These are phyloP conservation scores for Sinodicranocentrus sp. DNA, from an alignment of 2,888 invertebrate genomes.

Conservation along the genomic window DNA sequence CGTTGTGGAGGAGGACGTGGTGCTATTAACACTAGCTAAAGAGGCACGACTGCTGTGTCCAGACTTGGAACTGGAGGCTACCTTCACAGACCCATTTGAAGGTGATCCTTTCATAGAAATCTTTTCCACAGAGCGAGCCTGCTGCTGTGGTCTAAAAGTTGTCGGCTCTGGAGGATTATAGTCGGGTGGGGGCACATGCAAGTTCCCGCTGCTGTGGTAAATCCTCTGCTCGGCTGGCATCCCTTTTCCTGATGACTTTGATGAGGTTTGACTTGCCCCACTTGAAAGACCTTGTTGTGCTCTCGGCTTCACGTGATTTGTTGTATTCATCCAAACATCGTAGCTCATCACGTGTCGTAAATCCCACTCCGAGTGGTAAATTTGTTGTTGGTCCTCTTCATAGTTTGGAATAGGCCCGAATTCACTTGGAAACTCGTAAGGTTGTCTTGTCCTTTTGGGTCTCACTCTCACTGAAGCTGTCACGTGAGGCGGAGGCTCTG, in stretches of 20 bases:
- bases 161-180: constrained; percentile 6
- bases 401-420: constrained; percentile 76
- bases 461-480: constrained; percentile 75
- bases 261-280: constrained; percentile 17
- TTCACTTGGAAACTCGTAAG: constrained; percentile 73
- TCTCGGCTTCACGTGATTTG: constrained; percentile 66
- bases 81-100: constrained; percentile 36
- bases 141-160: constrained; percentile 32
- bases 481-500: constrained; percentile 58
- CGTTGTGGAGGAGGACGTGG: constrained; percentile 13
- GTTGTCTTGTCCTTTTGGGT: constrained; percentile 73
- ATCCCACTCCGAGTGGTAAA: constrained; percentile 76
- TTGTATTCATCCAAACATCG: constrained; percentile 74
- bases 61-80: not conserved
- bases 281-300: not conserved
- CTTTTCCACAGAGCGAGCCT: not conserved
- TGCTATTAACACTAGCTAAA: not conserved
- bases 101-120: no score
- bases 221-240: not conserved
- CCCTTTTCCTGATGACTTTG: constrained; percentile 9
- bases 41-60: not conserved
- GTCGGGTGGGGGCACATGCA: constrained; percentile 54
- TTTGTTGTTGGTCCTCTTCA: constrained; percentile 60
- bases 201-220: constrained; percentile 41
- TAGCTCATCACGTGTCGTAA: constrained; percentile 75